phyloP scores from a whole-genome alignment of 2,797 vertebrate genomes.

The Hippoglossus hippoglossus region DNA sequence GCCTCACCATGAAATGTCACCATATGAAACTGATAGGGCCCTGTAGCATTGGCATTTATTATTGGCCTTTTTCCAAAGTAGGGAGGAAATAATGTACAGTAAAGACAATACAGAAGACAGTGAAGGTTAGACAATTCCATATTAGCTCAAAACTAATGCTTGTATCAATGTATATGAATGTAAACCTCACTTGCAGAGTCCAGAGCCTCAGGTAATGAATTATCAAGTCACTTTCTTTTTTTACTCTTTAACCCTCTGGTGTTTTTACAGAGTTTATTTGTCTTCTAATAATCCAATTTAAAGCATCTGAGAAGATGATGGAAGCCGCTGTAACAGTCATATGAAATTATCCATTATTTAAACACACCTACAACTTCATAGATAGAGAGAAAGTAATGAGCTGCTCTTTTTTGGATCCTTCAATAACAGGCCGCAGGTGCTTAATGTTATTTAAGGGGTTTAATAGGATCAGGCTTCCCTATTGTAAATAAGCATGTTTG shows the following conservation, averaged over 20 bases:
- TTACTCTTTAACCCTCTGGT: constrained; percentile 35
- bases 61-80: constrained; percentile 47
- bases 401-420: constrained; percentile 21
- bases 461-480: constrained; percentile 61
- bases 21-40: constrained; percentile 70
- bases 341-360: constrained; percentile 29
- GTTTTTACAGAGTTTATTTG: background rate
- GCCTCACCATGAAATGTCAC: constrained; percentile 77
- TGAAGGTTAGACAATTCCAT: constrained; percentile 7
- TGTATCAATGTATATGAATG: background rate
- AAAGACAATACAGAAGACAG: constrained; percentile 19
- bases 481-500: constrained; percentile 56
- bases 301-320: no score
- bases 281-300: no score
- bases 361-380: constrained; percentile 32
- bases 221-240: background rate
- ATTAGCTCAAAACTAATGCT: background rate
- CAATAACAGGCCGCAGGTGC: constrained; percentile 27
- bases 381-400: constrained; percentile 20
- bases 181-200: constrained; percentile 6
- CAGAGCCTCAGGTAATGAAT: constrained; percentile 5
- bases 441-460: constrained; percentile 54
- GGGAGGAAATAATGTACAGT: constrained; percentile 46
- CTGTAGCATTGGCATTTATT: constrained; percentile 59
- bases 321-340: background rate